A percentile compares a stretch with the other conserved stretches of the same genome.
Evolutionary conservation across 2,113 vertebrate genomes (phyloP).

Genomic region (Nothocercus julius): DNA sequence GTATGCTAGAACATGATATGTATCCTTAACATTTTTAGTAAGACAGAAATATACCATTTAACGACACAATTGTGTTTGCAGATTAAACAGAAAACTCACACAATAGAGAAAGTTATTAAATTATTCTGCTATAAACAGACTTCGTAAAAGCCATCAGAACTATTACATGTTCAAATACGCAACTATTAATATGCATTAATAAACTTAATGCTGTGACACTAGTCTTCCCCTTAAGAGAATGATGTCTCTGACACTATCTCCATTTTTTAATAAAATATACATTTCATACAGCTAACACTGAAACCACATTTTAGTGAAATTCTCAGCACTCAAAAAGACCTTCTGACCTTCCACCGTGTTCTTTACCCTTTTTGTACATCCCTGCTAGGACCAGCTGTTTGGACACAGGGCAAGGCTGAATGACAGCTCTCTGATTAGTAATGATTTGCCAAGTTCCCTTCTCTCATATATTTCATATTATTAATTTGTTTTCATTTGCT

Average conservation of each 20-base stretch:
- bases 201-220: not conserved
- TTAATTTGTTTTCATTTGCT: conserved; percentile 26
- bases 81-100: not conserved
- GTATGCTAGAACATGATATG: not conserved
- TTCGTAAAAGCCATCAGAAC: not conserved
- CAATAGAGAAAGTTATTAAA: not conserved
- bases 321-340: not conserved
- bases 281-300: not conserved
- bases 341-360: not conserved
- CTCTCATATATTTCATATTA: not conserved
- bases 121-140: not conserved
- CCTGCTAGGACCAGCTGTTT: not conserved
- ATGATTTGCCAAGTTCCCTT: not conserved
- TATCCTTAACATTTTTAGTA: not conserved
- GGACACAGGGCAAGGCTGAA: not conserved
- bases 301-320: not conserved
- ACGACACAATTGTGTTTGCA: not conserved
- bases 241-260: not conserved
- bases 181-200: not conserved
- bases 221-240: not conserved
- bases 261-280: not conserved
- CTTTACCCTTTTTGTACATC: not conserved
- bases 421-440: conserved; percentile 1
- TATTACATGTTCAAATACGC: not conserved
- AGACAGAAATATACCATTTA: not conserved